Conservation (phyloP, 2,797 vertebrate species). For the Microctenopoma steveboyesi region DNA sequence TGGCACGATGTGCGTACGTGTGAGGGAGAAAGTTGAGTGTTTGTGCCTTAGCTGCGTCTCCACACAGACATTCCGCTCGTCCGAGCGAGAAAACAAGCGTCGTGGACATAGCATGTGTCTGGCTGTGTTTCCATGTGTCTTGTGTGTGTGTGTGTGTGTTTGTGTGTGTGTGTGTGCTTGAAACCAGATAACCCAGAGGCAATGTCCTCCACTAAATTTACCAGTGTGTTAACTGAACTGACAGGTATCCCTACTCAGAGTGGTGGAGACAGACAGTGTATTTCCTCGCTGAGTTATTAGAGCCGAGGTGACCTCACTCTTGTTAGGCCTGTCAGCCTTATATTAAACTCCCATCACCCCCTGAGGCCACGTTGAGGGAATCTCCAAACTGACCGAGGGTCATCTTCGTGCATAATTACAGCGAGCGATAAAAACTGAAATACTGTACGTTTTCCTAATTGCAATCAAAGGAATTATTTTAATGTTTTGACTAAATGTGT, state of each 20-base stretch:
- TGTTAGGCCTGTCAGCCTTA: conserved; percentile 80
- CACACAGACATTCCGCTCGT: conserved; percentile 40
- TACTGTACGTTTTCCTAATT: conserved; percentile 57
- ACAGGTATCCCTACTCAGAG: conserved; percentile 70
- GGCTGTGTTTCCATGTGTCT: conserved; percentile 51
- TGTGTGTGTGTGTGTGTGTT: conserved; percentile 35
- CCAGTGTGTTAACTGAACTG: conserved; percentile 78
- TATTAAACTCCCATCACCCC: conserved; percentile 76
- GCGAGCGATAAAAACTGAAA: conserved; percentile 44
- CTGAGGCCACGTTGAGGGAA: conserved; percentile 59
- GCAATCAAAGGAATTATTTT: conserved; percentile 52
- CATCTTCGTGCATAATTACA: conserved; percentile 40
- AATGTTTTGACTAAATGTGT: conserved; percentile 28
- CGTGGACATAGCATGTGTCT: conserved; percentile 53
- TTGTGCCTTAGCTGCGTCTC: conserved; percentile 35
- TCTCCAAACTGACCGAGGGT: conserved; percentile 39
- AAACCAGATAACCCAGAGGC: conserved; percentile 76
- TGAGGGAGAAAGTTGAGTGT: conserved; percentile 19
- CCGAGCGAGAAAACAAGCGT: conserved; percentile 56
- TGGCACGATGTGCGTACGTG: conserved; percentile 19
- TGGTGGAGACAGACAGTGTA: conserved; percentile 77
- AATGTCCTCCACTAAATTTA: conserved; percentile 83
- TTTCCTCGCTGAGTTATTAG: conserved; percentile 82
- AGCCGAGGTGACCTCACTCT: conserved; percentile 80
- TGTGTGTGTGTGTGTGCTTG: conserved; percentile 57